A percentile compares a stretch with the other conserved stretches of the same genome.
Evolutionary conservation across 2,797 vertebrate species (phyloP).

Genomic region (Linurgus olivaceus): DNA sequence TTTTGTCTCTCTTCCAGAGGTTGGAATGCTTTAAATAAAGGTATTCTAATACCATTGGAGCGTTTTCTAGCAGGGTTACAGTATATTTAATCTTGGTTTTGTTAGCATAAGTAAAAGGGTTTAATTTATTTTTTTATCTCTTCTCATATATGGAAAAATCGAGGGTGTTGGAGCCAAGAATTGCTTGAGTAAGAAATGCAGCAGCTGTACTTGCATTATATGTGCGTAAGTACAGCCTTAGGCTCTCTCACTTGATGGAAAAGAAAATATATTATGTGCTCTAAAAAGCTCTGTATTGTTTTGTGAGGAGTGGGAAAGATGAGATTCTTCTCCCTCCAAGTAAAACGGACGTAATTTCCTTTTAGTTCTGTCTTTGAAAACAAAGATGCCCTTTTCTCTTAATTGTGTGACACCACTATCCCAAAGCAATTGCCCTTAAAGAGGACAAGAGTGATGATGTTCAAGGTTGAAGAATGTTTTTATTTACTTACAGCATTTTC

Average conservation of each 20-base stretch:
- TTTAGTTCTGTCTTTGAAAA: constrained; percentile 41
- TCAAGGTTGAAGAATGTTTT: constrained; percentile 31
- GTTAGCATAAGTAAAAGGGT: constrained; percentile 54
- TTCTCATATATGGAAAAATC: constrained; percentile 18
- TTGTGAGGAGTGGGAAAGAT: not conserved
- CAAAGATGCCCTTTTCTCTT: constrained; percentile 34
- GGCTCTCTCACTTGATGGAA: constrained; percentile 49
- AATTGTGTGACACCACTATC: not conserved
- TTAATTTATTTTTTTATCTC: constrained; percentile 66
- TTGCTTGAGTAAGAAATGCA: constrained; percentile 29
- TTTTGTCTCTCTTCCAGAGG: constrained; percentile 56
- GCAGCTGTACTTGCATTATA: constrained; percentile 49
- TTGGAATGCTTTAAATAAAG: constrained; percentile 68
- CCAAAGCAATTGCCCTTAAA: constrained; percentile 36
- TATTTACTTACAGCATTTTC: constrained; percentile 57
- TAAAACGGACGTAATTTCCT: constrained; percentile 11
- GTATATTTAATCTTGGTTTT: constrained; percentile 58
- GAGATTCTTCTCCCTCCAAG: not conserved
- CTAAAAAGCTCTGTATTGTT: constrained; percentile 59
- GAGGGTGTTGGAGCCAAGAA: constrained; percentile 56
- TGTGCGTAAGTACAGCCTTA: not conserved
- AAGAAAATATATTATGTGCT: constrained; percentile 65
- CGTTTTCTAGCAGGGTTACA: constrained; percentile 23
- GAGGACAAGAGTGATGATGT: not conserved
- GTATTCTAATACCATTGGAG: constrained; percentile 64